Percentiles rank a stretch among this genome's conserved stretches.
These are phyloP conservation scores for Apoda limacodes DNA, from an alignment of 2,888 invertebrate species.

Conservation along the genomic window DNA sequence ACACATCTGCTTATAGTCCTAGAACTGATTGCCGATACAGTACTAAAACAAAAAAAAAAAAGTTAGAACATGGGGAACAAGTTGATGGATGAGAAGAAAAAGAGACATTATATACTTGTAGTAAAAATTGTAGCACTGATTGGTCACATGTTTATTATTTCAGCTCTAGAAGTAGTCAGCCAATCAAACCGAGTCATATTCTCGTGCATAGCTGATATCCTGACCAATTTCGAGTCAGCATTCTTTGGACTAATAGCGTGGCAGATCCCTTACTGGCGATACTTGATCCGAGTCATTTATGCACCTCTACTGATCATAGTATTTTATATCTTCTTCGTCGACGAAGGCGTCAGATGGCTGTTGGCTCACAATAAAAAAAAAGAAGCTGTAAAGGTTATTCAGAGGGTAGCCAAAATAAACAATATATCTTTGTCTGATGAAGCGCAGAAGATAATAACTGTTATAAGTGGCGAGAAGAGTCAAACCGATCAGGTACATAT, in stretches of 20 bases:
- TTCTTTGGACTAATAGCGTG: conserved; percentile 78
- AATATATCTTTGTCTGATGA: conserved; percentile 68
- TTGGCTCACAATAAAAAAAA: conserved; percentile 75
- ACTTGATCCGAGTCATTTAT: conserved; percentile 76
- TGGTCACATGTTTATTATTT: too few relatives aligned
- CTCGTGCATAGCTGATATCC: conserved; percentile 50
- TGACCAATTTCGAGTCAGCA: conserved; percentile 73
- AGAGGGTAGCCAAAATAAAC: conserved; percentile 75
- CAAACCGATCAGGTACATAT: conserved; percentile 39
- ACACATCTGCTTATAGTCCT: too few relatives aligned
- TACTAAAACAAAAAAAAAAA: too few relatives aligned
- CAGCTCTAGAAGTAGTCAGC: conserved; percentile 53
- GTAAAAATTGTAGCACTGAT: background rate
- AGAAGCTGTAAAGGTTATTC: conserved; percentile 73
- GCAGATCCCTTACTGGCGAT: conserved; percentile 78
- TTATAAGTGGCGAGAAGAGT: conserved; percentile 36
- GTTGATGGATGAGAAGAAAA: too few relatives aligned
- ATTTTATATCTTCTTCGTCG: conserved; percentile 78
- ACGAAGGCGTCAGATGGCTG: conserved; percentile 86
- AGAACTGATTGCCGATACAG: too few relatives aligned
- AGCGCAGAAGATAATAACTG: conserved; percentile 52
- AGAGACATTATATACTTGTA: too few relatives aligned
- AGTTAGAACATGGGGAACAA: too few relatives aligned
- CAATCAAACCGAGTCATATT: conserved; percentile 50
- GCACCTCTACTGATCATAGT: conserved; percentile 77